These are phyloP conservation scores for Acanthopagrus latus DNA, from an alignment of 2,797 vertebrate genomes.

Conservation along the genomic window DNA sequence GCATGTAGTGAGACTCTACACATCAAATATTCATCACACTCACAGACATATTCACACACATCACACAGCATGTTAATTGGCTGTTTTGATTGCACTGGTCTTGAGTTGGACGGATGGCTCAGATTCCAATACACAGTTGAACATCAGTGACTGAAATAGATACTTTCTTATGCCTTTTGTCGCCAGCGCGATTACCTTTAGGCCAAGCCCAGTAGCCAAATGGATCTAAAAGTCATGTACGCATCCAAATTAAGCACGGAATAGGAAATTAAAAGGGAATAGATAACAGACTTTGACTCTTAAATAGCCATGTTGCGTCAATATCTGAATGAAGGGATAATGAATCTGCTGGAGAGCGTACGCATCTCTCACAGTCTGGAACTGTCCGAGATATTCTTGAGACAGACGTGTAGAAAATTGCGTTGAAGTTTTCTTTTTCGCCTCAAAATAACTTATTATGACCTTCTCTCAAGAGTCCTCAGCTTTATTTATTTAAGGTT, in stretches of 20 bases:
- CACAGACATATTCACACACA: constrained; percentile 19
- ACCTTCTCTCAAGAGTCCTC: constrained; percentile 9
- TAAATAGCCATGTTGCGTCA: no score
- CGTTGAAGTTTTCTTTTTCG: neutral
- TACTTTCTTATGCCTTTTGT: constrained; percentile 25
- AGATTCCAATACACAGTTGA: constrained; percentile 18
- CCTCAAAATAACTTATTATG: constrained; percentile 10
- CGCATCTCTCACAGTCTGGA: constrained; percentile 1
- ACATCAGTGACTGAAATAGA: constrained; percentile 27
- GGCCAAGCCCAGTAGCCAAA: neutral
- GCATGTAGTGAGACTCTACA: constrained; percentile 56
- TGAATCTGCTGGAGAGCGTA: constrained; percentile 5
- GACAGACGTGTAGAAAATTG: neutral
- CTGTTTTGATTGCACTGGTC: constrained; percentile 43
- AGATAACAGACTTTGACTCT: neutral
- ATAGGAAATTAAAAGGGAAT: neutral
- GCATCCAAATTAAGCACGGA: neutral
- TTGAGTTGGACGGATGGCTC: constrained; percentile 28
- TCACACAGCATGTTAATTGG: constrained; percentile 57
- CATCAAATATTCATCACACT: constrained; percentile 77
- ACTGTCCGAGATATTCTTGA: neutral
- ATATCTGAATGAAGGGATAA: neutral
- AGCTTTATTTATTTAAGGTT: neutral
- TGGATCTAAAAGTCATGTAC: neutral
- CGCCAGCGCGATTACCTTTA: neutral